Conservation (phyloP, 2,113 vertebrate genomes). For the Microtus montanus region DNA sequence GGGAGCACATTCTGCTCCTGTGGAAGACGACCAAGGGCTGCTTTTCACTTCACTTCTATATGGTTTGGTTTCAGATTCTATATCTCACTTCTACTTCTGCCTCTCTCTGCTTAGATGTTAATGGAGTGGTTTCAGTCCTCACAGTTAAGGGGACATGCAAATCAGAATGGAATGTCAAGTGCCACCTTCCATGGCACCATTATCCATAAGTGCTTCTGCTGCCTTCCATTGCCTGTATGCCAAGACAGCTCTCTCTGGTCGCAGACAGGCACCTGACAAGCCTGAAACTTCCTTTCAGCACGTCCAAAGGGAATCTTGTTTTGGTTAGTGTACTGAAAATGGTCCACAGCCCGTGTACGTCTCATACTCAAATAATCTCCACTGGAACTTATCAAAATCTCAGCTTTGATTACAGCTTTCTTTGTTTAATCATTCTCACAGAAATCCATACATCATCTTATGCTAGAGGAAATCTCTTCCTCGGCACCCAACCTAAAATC, state of each 20-base stretch:
- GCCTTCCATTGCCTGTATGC: not conserved
- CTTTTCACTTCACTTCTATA: not conserved
- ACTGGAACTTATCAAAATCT: constrained; percentile 37
- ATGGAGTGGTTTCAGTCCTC: not conserved
- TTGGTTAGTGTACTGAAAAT: not conserved
- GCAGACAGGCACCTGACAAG: not conserved
- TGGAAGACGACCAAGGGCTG: not conserved
- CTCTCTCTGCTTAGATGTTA: constrained; percentile 14
- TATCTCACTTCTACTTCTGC: not conserved
- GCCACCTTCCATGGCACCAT: too few species aligned
- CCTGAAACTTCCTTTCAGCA: constrained; percentile 15
- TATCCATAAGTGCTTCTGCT: not conserved
- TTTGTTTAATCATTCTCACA: not conserved
- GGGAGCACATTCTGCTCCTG: not conserved
- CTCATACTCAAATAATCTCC: not conserved
- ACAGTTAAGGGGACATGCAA: not conserved
- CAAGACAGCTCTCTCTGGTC: not conserved
- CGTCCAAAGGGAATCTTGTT: constrained; percentile 58
- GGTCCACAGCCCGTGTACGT: constrained; percentile 66
- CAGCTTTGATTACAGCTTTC: constrained; percentile 32
- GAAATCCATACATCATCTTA: constrained; percentile 42
- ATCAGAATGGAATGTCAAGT: not conserved
- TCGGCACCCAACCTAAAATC: constrained; percentile 37
- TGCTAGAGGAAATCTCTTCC: not conserved
- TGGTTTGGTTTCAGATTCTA: constrained; percentile 28